Conservation (phyloP, 2,888 invertebrate species). For the Tachystola acroxantha region DNA sequence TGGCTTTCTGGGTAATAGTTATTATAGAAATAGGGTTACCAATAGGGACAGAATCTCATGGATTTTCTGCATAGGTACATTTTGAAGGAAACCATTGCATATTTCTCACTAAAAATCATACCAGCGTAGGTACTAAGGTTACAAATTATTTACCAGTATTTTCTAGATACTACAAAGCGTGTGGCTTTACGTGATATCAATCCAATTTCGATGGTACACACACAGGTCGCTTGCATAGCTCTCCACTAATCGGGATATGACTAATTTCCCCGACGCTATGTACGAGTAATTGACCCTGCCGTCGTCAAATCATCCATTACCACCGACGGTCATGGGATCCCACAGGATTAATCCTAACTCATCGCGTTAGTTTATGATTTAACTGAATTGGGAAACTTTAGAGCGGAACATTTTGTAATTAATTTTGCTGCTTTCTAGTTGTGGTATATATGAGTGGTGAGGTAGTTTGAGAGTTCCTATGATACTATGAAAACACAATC, state of each 20-base stretch:
- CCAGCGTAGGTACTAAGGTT: too few species aligned
- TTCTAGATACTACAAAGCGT: too few species aligned
- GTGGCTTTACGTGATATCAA: neutral
- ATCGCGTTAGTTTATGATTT: conserved; percentile 7
- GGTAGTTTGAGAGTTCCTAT: too few species aligned
- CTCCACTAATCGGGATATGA: conserved; percentile 16
- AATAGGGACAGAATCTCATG: too few species aligned
- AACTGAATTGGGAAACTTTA: neutral
- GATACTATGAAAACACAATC: too few species aligned
- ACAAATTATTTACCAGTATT: too few species aligned
- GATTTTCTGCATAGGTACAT: too few species aligned
- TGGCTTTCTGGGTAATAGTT: too few species aligned
- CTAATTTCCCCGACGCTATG: conserved; percentile 20
- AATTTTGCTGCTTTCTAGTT: neutral
- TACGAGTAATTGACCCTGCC: conserved; percentile 33
- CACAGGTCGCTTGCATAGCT: neutral
- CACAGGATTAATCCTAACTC: conserved; percentile 25
- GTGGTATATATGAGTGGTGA: too few species aligned
- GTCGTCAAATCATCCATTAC: conserved; percentile 30
- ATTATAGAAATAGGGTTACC: too few species aligned
- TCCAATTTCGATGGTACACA: conserved; percentile 1
- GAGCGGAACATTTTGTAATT: neutral
- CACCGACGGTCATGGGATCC: conserved; percentile 20
- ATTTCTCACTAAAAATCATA: too few species aligned
- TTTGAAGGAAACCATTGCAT: too few species aligned